Conservation (phyloP, 2,797 vertebrate genomes). For the Valencia hispanica region DNA sequence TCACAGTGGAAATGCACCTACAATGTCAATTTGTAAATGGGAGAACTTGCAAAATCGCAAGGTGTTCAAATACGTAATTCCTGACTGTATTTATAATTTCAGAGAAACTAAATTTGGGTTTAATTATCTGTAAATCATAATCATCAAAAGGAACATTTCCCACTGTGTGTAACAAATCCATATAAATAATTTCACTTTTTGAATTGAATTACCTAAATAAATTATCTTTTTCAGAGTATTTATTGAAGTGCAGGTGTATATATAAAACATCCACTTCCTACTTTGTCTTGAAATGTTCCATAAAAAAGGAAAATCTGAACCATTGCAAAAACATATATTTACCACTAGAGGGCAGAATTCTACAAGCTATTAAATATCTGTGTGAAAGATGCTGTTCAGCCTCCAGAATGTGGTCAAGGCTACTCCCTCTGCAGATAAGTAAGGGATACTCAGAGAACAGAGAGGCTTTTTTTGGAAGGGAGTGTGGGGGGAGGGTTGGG, state of each 20-base stretch:
- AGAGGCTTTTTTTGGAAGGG: conserved; percentile 35
- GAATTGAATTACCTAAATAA: not conserved
- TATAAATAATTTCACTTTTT: not conserved
- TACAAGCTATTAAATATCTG: conserved; percentile 38
- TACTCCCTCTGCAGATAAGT: conserved; percentile 77
- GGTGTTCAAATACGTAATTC: too few relatives aligned
- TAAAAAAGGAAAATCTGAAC: conserved; percentile 6
- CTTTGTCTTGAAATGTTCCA: not conserved
- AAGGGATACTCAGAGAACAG: conserved; percentile 56
- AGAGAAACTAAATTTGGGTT: not conserved
- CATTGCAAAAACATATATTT: conserved; percentile 30
- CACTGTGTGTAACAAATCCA: not conserved
- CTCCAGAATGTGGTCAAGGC: conserved; percentile 73
- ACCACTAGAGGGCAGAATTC: conserved; percentile 77
- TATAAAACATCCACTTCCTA: not conserved
- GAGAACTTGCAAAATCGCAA: too few relatives aligned
- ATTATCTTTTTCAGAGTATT: not conserved
- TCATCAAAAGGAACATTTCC: not conserved
- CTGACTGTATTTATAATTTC: too few relatives aligned
- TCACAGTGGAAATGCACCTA: too few relatives aligned
- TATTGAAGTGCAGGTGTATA: not conserved
- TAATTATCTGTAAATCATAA: not conserved
- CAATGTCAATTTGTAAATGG: too few relatives aligned
- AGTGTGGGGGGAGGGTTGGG: conserved; percentile 10
- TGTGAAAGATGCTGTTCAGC: conserved; percentile 63